A percentile compares a stretch with the other conserved stretches of the same genome.
These are phyloP conservation scores for Lysandra coridon DNA, from an alignment of 2,888 invertebrate species.

Conservation along the genomic window DNA sequence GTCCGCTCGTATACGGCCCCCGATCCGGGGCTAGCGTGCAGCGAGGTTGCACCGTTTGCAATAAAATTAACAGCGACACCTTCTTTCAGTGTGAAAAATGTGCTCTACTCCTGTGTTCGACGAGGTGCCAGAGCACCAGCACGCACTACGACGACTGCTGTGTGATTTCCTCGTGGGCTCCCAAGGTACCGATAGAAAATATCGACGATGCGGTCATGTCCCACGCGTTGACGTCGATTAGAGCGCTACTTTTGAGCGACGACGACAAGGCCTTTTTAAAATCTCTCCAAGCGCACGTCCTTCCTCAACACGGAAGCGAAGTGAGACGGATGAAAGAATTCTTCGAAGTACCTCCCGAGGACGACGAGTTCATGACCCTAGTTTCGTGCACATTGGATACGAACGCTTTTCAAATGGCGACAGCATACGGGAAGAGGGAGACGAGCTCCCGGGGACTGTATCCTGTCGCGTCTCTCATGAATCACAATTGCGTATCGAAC, in stretches of 20 bases:
- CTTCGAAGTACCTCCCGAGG: slow-evolving; percentile 75
- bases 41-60: slow-evolving; percentile 84
- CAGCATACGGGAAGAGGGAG: slow-evolving; percentile 65
- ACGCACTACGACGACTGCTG: slow-evolving; percentile 84
- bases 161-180: slow-evolving; percentile 80
- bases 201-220: slow-evolving; percentile 61
- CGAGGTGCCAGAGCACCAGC: slow-evolving; percentile 80
- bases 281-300: slow-evolving; percentile 75
- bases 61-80: slow-evolving; percentile 65
- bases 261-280: slow-evolving; percentile 75
- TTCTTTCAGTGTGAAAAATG: slow-evolving; percentile 82
- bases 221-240: slow-evolving; percentile 63
- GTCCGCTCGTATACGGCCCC: slow-evolving; percentile 85
- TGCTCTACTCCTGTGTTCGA: slow-evolving; percentile 85
- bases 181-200: slow-evolving; percentile 68
- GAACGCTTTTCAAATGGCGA: slow-evolving; percentile 84
- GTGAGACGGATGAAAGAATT: slow-evolving; percentile 75
- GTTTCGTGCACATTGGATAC: slow-evolving; percentile 83
- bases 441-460: slow-evolving; percentile 83
- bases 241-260: slow-evolving; percentile 63
- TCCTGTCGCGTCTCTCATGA: slow-evolving; percentile 84
- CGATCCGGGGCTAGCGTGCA: slow-evolving; percentile 77
- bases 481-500: slow-evolving; percentile 86
- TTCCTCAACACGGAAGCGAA: slow-evolving; percentile 80
- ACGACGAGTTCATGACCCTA: slow-evolving; percentile 79